Conservation (phyloP, 2,113 vertebrate genomes). For the Campylorhamphus procurvoides region DNA sequence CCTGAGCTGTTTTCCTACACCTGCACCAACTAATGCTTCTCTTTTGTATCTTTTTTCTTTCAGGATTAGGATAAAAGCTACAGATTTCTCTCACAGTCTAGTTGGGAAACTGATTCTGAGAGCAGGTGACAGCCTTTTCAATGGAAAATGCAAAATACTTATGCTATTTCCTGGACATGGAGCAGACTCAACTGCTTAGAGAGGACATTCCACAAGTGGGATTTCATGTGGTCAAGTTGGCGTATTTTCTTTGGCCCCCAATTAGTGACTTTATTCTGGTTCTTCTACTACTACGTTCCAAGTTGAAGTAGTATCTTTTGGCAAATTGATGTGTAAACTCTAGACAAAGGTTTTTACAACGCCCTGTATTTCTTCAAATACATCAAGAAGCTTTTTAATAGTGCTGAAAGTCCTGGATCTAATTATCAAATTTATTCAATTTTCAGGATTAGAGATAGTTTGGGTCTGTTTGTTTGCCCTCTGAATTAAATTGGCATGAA, state of each 20-base stretch:
- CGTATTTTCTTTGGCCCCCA: background rate
- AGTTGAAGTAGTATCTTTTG: background rate
- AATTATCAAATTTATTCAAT: background rate
- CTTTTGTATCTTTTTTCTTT: background rate
- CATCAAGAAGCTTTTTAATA: background rate
- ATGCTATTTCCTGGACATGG: background rate
- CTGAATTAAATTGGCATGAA: background rate
- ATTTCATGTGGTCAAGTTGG: background rate
- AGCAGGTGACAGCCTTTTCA: background rate
- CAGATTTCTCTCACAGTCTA: background rate
- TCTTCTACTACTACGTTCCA: background rate
- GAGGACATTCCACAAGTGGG: background rate
- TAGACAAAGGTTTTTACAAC: background rate
- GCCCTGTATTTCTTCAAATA: background rate
- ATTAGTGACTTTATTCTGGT: background rate
- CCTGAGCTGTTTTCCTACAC: background rate
- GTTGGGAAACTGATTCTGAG: background rate
- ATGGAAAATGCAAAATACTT: background rate
- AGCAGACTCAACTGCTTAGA: background rate
- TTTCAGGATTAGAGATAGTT: background rate
- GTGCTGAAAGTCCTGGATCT: background rate
- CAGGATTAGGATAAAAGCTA: background rate
- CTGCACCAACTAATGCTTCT: background rate
- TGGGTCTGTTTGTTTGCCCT: background rate
- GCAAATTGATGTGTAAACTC: background rate